Base-by-base conservation (phyloP, 2,797 vertebrate genomes). In the Naso thynnoides region DNA sequence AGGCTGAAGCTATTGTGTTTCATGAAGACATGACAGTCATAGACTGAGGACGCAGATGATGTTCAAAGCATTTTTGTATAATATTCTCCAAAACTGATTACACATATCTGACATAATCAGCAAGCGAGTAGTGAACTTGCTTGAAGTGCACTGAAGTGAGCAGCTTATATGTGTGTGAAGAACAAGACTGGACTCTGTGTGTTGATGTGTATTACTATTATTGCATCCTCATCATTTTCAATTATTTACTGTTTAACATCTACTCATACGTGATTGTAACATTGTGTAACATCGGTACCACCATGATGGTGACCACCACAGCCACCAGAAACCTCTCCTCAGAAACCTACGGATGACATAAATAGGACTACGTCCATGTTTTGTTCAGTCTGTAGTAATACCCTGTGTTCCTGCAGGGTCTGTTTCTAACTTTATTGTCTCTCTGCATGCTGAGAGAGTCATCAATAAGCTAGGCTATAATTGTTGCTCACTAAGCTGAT, bases 181-280 rank as follows among this genome's bases (percentile, higher is more conserved):
- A 45, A 47, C 13, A 29, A 36, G 19, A 52, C 16, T 16, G 4
- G 26, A 26, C 11, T 18, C 8, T 57, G 10, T 69, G 49, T 48
- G 21, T 42, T 42, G 38, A 62, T 41, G 59, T 29, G 15, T 23
- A 58, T 60, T 31, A 63, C 15, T 31, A n/a, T 8, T 41, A 64
- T 54, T 48, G 60, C 36, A 36, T 52, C 65, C 72, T 72, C 56
- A 49, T 76, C 65, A 63, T 78, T 58, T 73, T 78, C 36, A 61
- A 21, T 66, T n/a, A n/a, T 21, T 21, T 54, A 3, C 29, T 24
- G 24, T 67, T 31, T 42, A 23, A 39, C 47, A 5, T 71, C 58
- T 65, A 15, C 49, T 57, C 52, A 56, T 50, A 58, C 59, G 48
- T 45, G 55, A 56, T 31, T 33, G 24, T 56, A 42, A 42, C 14